These are phyloP conservation scores for Urocyon cinereoargenteus DNA, from an alignment of 2,797 vertebrate species.

Conservation along the genomic window DNA sequence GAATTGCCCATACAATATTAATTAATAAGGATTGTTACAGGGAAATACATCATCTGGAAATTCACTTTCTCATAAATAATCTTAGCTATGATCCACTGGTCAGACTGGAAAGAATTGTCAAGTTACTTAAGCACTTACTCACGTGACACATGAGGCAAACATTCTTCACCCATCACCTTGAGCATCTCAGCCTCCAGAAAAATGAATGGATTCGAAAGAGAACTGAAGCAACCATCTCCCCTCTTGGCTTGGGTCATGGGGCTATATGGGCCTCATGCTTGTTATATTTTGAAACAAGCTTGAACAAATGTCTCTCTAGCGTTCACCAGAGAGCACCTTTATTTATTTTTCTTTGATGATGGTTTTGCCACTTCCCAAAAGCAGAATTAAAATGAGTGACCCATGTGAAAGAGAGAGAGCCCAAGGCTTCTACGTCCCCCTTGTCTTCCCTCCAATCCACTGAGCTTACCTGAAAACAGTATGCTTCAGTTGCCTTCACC, in stretches of 20 bases:
- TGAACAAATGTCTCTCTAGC: slow-evolving; percentile 2
- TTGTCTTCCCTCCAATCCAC: neutral
- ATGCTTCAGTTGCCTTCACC: neutral
- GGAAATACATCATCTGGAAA: neutral
- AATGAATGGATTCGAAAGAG: slow-evolving; percentile 13
- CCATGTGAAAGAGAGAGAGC: neutral
- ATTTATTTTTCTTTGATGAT: neutral
- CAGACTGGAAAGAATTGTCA: slow-evolving; percentile 34
- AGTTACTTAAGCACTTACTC: neutral
- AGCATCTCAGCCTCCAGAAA: neutral
- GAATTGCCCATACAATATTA: neutral
- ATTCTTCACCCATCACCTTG: neutral
- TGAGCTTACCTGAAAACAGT: neutral
- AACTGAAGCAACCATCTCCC: slow-evolving; percentile 5
- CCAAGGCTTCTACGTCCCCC: neutral
- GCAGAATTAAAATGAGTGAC: neutral
- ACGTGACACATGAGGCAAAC: neutral
- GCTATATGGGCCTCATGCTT: neutral
- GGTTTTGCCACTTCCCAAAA: neutral
- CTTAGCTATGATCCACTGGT: neutral
- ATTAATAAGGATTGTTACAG: neutral
- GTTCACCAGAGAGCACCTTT: neutral
- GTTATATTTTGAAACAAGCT: slow-evolving; percentile 23
- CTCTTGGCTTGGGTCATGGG: neutral
- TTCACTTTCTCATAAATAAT: neutral